Conservation (phyloP, 2,113 vertebrate genomes). For the Suncus etruscus region DNA sequence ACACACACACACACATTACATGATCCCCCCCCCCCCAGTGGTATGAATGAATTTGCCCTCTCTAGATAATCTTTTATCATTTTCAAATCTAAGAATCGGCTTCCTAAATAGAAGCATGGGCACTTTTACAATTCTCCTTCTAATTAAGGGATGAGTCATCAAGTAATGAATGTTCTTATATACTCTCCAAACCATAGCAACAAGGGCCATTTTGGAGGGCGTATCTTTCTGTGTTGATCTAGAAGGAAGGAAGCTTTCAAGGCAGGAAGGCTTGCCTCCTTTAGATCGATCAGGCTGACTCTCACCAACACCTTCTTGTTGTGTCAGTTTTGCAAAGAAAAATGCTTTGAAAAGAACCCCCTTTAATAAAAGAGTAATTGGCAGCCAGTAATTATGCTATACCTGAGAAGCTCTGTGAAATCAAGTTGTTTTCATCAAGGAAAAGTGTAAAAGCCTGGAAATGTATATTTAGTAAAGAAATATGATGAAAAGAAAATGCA, state of each 20-base stretch:
- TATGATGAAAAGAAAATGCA: neutral
- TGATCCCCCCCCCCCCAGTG: neutral
- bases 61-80: neutral
- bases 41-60: neutral
- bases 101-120: neutral
- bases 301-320: neutral
- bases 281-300: neutral
- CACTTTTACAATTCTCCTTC: neutral
- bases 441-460: neutral
- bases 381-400: slow-evolving; percentile 27
- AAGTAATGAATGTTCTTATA: neutral
- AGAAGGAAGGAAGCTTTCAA: neutral
- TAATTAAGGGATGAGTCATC: accelerated
- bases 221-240: neutral
- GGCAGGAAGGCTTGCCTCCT: no score
- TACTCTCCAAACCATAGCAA: neutral
- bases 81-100: neutral
- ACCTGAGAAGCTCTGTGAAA: slow-evolving; percentile 39
- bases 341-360: slow-evolving; percentile 53
- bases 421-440: slow-evolving; percentile 7
- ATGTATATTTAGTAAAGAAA: neutral
- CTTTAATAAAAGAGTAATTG: slow-evolving; percentile 36
- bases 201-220: no score
- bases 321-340: slow-evolving; percentile 14
- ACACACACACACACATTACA: no score